Evolutionary conservation across 2,797 vertebrate species (phyloP).

Genomic region (Pseudochirops cupreus): DNA sequence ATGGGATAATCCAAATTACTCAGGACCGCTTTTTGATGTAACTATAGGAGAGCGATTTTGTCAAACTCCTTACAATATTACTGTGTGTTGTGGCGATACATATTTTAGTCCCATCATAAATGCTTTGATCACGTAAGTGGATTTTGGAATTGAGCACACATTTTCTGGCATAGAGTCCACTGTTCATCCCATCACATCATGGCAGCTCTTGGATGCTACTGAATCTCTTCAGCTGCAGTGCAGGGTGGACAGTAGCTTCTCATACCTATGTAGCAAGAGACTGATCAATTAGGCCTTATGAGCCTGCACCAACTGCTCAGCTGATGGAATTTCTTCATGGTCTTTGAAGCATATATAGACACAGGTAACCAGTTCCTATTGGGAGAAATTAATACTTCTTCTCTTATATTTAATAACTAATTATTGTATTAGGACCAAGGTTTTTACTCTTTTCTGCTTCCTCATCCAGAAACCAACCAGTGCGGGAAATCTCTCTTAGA

Average conservation of each 20-base stretch:
- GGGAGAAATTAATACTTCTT: no score
- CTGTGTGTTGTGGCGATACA: neutral
- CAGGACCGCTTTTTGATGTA: neutral
- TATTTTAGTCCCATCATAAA: neutral
- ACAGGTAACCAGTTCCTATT: neutral
- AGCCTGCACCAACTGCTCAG: neutral
- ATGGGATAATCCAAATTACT: neutral
- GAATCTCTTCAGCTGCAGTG: neutral
- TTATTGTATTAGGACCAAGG: no score
- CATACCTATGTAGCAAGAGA: neutral
- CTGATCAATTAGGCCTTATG: neutral
- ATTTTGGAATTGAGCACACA: neutral
- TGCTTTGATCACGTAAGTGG: neutral
- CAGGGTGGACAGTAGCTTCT: neutral
- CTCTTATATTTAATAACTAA: no score
- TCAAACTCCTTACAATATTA: neutral
- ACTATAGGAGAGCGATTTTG: neutral
- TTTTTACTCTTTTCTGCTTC: no score
- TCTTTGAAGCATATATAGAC: neutral
- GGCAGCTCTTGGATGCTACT: neutral
- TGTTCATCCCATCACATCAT: neutral
- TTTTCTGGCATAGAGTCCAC: neutral
- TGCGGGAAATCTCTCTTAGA: no score
- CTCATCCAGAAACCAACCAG: no score
- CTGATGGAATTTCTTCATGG: neutral